Conservation (phyloP, 2,113 vertebrate species). For the Typhlomys cinereus region DNA sequence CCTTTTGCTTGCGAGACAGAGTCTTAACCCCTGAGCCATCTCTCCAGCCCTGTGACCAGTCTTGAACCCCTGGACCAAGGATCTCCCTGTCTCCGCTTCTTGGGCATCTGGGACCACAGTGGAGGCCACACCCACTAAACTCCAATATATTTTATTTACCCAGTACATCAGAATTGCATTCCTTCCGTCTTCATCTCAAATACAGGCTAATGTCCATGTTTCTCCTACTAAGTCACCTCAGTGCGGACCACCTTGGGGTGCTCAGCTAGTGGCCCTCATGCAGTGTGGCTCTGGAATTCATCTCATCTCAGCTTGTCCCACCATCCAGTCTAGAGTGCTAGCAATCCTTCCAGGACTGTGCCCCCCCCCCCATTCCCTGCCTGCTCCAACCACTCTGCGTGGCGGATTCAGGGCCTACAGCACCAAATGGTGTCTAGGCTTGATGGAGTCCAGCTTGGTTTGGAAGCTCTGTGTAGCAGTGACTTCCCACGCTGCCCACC, state of each 20-base stretch:
- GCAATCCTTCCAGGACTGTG: background rate
- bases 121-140: background rate
- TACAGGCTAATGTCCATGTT: background rate
- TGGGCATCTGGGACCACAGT: background rate
- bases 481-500: background rate
- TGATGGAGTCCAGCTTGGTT: background rate
- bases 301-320: background rate
- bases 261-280: background rate
- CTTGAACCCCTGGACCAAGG: background rate
- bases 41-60: too few relatives aligned
- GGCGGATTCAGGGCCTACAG: background rate
- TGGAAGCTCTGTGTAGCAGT: fast-evolving
- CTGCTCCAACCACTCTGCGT: fast-evolving
- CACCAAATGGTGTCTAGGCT: background rate
- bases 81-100: background rate
- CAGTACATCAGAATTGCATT: background rate
- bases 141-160: background rate
- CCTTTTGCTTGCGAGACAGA: too few relatives aligned
- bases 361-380: background rate
- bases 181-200: background rate
- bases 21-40: too few relatives aligned
- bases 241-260: too few relatives aligned
- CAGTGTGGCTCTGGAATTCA: fast-evolving
- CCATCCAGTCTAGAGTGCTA: fast-evolving
- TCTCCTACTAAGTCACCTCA: background rate